Evolutionary conservation across 2,888 invertebrate genomes (phyloP).

Genomic region (Steromphala cineraria): DNA sequence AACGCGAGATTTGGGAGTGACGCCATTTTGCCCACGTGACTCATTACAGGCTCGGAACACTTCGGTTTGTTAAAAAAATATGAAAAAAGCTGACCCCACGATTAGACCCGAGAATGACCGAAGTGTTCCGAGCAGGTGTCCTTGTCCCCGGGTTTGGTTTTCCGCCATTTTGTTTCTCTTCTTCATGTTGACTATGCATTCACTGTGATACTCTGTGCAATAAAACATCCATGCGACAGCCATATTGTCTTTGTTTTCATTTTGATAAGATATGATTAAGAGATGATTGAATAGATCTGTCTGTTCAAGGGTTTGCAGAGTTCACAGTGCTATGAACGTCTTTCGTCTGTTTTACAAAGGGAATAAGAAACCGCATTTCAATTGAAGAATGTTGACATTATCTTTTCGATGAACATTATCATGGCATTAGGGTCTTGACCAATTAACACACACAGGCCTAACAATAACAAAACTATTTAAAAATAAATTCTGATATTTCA

Average conservation of each 20-base stretch:
- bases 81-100: not conserved
- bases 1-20: not conserved
- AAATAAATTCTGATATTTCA: too few relatives aligned
- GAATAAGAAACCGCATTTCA: too few relatives aligned
- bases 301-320: too few relatives aligned
- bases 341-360: too few relatives aligned
- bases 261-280: too few relatives aligned
- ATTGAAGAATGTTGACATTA: too few relatives aligned
- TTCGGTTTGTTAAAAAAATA: not conserved
- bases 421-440: too few relatives aligned
- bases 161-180: not conserved
- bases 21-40: not conserved
- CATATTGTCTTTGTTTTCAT: not conserved
- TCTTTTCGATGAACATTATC: too few relatives aligned
- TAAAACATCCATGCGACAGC: not conserved
- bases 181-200: not conserved
- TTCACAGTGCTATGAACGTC: too few relatives aligned
- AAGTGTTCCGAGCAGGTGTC: not conserved
- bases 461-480: too few relatives aligned
- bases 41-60: not conserved
- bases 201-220: constrained; percentile 2
- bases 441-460: too few relatives aligned
- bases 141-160: not conserved
- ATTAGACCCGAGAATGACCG: not conserved
- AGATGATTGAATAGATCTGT: too few relatives aligned